Evolutionary conservation across 2,797 vertebrate species (phyloP).

Genomic region (Botia kubotai): DNA sequence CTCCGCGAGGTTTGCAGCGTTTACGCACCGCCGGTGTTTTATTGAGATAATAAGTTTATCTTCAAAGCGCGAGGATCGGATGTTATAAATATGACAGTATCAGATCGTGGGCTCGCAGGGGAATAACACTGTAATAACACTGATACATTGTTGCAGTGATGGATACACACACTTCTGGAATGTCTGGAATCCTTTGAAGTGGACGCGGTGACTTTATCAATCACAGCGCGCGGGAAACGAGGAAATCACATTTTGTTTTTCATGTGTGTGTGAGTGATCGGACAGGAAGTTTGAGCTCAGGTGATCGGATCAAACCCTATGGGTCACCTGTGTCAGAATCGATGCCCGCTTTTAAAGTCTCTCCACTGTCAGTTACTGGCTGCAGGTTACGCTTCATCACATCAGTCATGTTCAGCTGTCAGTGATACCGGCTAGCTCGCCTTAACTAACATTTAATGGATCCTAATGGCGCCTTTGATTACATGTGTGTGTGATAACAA

Average conservation of each 20-base stretch:
- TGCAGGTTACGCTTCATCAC: constrained; percentile 53
- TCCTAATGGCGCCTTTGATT: not conserved
- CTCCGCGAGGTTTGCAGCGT: not conserved
- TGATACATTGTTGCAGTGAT: constrained; percentile 12
- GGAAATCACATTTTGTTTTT: not conserved
- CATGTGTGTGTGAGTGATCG: not conserved
- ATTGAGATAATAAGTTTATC: not conserved
- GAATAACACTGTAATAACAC: constrained; percentile 38
- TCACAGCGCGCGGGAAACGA: constrained; percentile 30
- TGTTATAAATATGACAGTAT: not conserved
- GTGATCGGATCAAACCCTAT: constrained; percentile 12
- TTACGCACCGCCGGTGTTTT: not conserved
- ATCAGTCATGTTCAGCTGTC: constrained; percentile 50
- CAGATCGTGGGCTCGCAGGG: not conserved
- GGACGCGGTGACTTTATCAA: constrained; percentile 50
- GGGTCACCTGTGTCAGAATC: constrained; percentile 42
- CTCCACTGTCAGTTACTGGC: constrained; percentile 54
- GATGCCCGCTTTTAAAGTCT: constrained; percentile 56
- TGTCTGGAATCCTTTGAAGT: constrained; percentile 57
- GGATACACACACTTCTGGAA: constrained; percentile 37
- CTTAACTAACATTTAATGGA: constrained; percentile 14
- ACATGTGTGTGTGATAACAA: constrained; percentile 48
- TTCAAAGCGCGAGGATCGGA: not conserved
- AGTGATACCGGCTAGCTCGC: constrained; percentile 67
- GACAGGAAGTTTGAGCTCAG: not conserved